Evolutionary conservation across 2,113 vertebrate species (phyloP).

Genomic region (Camarhynchus parvulus): DNA sequence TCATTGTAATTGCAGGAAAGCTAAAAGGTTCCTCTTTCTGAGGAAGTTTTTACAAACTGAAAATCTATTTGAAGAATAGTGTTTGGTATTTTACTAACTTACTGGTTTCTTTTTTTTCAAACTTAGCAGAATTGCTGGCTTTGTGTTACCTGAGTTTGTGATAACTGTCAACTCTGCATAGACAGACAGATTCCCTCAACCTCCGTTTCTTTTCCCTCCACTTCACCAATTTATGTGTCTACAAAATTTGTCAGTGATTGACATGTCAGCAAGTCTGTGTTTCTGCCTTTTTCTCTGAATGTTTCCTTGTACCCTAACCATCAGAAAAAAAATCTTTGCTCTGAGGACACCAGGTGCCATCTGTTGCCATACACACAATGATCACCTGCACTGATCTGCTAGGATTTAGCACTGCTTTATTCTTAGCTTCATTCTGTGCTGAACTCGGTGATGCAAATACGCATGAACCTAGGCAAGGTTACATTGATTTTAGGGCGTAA

Average conservation of each 20-base stretch:
- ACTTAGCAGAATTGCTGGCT: not conserved
- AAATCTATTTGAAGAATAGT: not conserved
- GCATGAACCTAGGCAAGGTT: not conserved
- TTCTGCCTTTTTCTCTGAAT: not conserved
- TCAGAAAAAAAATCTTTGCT: not conserved
- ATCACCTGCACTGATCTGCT: not conserved
- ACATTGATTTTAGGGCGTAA: not conserved
- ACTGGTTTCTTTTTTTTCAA: not conserved
- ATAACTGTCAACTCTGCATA: not conserved
- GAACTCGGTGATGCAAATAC: not conserved
- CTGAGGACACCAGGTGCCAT: not conserved
- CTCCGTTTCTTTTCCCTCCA: not conserved
- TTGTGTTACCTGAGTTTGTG: not conserved
- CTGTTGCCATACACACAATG: not conserved
- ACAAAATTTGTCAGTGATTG: not conserved
- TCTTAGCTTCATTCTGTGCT: not conserved
- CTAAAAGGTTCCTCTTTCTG: not conserved
- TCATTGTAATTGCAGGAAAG: not conserved
- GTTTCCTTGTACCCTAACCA: not conserved
- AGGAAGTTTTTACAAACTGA: not conserved
- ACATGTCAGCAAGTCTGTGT: not conserved
- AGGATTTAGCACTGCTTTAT: not conserved
- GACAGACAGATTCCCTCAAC: not conserved
- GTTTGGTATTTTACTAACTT: not conserved
- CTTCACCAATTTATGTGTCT: not conserved